These are phyloP conservation scores for Phrynocephalus guinanensis DNA, from an alignment of 2,797 vertebrate species.

Conservation along the genomic window DNA sequence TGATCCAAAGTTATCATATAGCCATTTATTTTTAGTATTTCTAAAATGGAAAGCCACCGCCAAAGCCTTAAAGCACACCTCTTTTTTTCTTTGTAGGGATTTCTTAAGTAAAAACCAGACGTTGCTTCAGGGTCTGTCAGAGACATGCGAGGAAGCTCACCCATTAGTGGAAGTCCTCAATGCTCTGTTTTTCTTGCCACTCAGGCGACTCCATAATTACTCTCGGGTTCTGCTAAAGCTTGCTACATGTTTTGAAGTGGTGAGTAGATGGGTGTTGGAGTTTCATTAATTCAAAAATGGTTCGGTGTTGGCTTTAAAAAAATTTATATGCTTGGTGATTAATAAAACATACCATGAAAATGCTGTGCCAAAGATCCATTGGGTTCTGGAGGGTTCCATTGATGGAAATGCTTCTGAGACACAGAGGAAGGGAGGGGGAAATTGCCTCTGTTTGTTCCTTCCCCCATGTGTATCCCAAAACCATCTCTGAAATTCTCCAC, in stretches of 20 bases:
- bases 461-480: background rate
- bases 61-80: constrained; percentile 21
- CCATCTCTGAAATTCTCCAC: background rate
- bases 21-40: background rate
- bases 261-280: constrained; percentile 70
- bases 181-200: constrained; percentile 89
- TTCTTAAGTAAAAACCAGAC: constrained; percentile 91
- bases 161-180: constrained; percentile 85
- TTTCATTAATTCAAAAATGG: constrained; percentile 18
- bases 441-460: background rate
- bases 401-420: background rate
- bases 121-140: constrained; percentile 86
- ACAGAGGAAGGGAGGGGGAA: no score
- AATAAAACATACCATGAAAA: background rate
- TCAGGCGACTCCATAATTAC: constrained; percentile 88
- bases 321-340: background rate
- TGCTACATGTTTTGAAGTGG: constrained; percentile 94
- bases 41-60: constrained; percentile 2
- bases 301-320: background rate
- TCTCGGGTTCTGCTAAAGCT: constrained; percentile 91
- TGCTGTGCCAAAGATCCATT: background rate
- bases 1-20: background rate
- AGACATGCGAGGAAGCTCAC: constrained; percentile 85
- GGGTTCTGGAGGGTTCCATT: background rate
- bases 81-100: constrained; percentile 78